phyloP scores from a whole-genome alignment of 64 coral and sea anemone genomes.

The Actinia tenebrosa region DNA sequence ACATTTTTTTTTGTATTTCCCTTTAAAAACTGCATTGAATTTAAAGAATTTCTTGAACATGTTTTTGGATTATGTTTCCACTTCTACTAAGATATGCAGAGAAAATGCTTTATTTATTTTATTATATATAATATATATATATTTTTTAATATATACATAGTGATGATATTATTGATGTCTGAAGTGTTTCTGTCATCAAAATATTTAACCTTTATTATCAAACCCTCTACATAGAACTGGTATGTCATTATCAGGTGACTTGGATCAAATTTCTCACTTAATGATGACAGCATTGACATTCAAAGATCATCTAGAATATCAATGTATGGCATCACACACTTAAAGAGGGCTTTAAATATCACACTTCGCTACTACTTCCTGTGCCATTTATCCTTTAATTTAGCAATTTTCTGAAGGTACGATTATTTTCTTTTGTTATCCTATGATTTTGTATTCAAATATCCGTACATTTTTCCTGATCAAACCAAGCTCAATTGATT shows the following conservation, averaged over 20 bases:
- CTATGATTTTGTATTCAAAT: neutral
- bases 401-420: neutral
- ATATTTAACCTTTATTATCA: neutral
- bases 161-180: neutral
- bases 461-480: neutral
- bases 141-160: no score
- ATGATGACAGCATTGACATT: neutral
- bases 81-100: no score
- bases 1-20: no score
- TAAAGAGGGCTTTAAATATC: neutral
- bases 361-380: neutral
- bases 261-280: neutral
- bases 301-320: neutral
- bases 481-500: neutral
- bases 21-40: no score
- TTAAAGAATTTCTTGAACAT: no score
- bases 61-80: no score
- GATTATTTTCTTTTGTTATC: neutral
- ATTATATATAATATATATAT: no score
- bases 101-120: no score
- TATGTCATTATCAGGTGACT: neutral
- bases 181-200: neutral
- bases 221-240: neutral
- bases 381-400: neutral
- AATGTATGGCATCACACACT: neutral